phyloP scores from a whole-genome alignment of 1,140 invertebrate genomes.

The Bilobella aurantiaca region DNA sequence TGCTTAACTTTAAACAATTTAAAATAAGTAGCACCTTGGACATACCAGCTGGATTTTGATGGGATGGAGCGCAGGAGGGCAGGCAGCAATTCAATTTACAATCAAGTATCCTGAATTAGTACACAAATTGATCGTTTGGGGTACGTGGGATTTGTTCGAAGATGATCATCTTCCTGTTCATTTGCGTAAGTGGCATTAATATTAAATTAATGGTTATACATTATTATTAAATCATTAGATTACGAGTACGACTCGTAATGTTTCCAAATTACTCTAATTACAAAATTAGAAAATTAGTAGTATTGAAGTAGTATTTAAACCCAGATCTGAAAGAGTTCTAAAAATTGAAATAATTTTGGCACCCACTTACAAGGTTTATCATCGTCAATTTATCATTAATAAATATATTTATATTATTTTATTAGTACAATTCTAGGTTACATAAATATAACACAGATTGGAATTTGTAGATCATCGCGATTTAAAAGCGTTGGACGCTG shows the following conservation, averaged over 20 bases:
- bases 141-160: background rate
- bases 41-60: background rate
- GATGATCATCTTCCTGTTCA: background rate
- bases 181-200: background rate
- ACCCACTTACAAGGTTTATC: background rate
- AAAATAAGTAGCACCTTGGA: background rate
- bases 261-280: too few species aligned
- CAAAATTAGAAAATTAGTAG: too few species aligned
- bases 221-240: too few species aligned
- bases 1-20: background rate
- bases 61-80: constrained; percentile 1
- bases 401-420: background rate
- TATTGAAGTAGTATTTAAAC: too few species aligned
- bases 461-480: background rate
- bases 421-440: background rate
- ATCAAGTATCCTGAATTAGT: background rate
- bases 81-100: background rate
- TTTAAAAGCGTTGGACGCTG: background rate
- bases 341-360: background rate
- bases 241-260: too few species aligned
- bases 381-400: background rate
- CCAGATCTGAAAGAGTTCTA: too few species aligned
- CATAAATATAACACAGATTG: too few species aligned
- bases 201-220: background rate
- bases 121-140: background rate